Conservation (phyloP, 2,797 vertebrate species). For the Tenualosa thibaudeaui region DNA sequence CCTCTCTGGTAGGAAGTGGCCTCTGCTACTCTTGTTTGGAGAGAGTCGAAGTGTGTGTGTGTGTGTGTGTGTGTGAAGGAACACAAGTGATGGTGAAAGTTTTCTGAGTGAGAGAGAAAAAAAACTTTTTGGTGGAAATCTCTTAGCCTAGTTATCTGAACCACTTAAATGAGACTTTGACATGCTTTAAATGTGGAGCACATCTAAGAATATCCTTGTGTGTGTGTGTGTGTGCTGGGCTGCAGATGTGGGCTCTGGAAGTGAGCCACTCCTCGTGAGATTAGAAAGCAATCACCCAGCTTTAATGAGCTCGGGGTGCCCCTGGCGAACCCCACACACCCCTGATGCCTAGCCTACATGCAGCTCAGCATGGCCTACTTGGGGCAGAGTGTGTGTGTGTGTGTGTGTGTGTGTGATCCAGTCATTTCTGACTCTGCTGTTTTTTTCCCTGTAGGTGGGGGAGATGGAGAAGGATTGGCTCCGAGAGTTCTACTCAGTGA, state of each 20-base stretch:
- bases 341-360: neutral
- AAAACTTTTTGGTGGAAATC: too few species aligned
- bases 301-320: neutral
- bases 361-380: neutral
- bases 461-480: constrained; percentile 79
- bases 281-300: neutral
- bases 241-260: neutral
- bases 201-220: neutral
- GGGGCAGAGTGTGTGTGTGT: neutral
- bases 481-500: constrained; percentile 78
- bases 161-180: neutral
- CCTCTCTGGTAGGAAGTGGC: too few species aligned
- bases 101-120: neutral
- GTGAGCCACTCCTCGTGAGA: neutral
- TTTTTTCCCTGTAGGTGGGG: constrained; percentile 64
- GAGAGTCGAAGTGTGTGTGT: neutral
- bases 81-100: neutral
- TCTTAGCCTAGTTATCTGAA: neutral
- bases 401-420: neutral
- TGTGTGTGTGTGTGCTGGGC: neutral
- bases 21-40: too few species aligned
- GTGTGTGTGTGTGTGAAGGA: neutral
- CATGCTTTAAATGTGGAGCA: neutral
- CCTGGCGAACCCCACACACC: neutral
- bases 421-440: neutral